Evolutionary conservation across 2,888 invertebrate genomes (phyloP).

Genomic region (Cheilosia soror): DNA sequence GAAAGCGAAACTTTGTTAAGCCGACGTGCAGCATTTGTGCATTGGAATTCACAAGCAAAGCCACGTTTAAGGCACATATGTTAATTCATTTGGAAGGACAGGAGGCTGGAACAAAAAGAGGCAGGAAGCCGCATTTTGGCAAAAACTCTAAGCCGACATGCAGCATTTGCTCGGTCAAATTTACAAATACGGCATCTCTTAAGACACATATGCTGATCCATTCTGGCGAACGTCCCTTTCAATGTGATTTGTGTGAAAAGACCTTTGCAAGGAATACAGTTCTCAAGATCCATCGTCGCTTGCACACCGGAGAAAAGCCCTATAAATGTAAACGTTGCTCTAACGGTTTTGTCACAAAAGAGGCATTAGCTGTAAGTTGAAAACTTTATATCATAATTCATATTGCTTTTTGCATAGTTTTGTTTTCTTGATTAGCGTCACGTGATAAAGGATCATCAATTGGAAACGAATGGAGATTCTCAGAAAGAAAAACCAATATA

Average conservation of each 20-base stretch:
- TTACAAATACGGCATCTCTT: constrained; percentile 58
- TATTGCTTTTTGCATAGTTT: neutral
- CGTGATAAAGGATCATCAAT: constrained; percentile 44
- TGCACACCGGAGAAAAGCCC: constrained; percentile 65
- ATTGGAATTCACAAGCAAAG: neutral
- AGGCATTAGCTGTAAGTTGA: constrained; percentile 45
- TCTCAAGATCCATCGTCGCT: constrained; percentile 58
- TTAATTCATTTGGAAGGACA: neutral
- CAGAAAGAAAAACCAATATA: constrained; percentile 26
- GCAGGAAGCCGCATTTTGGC: constrained; percentile 41
- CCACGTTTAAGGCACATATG: neutral
- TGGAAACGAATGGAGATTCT: constrained; percentile 2
- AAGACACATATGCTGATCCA: constrained; percentile 68
- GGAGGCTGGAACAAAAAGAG: neutral
- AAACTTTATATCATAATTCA: neutral
- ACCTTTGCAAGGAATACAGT: constrained; percentile 54
- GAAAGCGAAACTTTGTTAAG: neutral
- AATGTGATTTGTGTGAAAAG: constrained; percentile 71
- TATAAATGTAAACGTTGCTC: constrained; percentile 59
- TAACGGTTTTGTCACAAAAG: constrained; percentile 43
- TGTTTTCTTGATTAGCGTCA: constrained; percentile 49
- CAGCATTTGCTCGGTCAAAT: constrained; percentile 47
- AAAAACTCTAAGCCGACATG: constrained; percentile 43
- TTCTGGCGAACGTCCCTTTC: constrained; percentile 62
- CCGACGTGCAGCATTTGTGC: neutral